Evolutionary conservation across 2,113 vertebrate species (phyloP).

Genomic region (zebrafish (Danio rerio)): GRCz12tu NC_133189.1:43816001-43816500

Average conservation of each 20-base stretch:
- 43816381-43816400: no score
- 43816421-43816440: no score
- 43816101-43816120: background rate
- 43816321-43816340: background rate
- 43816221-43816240: conserved; percentile 2
- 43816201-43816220: background rate
- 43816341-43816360: conserved; percentile 1
- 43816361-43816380: no score
- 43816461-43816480: no score
- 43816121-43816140: background rate
- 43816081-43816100: background rate
- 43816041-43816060: background rate
- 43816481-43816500: no score
- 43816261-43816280: conserved; percentile 12
- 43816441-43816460: no score
- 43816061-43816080: background rate
- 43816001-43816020: background rate
- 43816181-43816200: conserved; percentile 8
- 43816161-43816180: background rate
- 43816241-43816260: background rate
- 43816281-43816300: background rate
- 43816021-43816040: background rate
- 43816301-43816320: background rate
- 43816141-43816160: background rate
- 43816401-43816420: no score